A percentile compares a stretch with the other conserved stretches of the same genome.
These are phyloP conservation scores for Accipiter cooperii DNA, from an alignment of 2,113 vertebrate genomes.

Conservation along the genomic window DNA sequence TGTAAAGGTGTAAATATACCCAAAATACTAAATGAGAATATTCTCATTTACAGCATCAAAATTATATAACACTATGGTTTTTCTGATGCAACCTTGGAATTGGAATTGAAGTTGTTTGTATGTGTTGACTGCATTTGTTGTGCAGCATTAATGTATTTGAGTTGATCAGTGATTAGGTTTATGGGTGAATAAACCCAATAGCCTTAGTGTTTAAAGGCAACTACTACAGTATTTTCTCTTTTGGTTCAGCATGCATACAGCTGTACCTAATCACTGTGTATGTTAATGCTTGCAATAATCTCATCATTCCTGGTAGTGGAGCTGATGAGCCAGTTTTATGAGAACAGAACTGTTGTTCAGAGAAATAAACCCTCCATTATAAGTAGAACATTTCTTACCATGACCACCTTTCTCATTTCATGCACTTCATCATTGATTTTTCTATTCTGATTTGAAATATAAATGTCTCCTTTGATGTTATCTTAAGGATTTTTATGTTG, in stretches of 20 bases:
- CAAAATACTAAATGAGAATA: background rate
- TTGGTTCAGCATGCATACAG: background rate
- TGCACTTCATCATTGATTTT: constrained; percentile 32
- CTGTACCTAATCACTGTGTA: background rate
- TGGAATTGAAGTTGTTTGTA: background rate
- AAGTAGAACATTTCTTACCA: background rate
- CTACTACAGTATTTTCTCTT: background rate
- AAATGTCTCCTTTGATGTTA: constrained; percentile 14
- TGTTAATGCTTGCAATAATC: background rate
- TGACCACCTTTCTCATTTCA: constrained; percentile 62
- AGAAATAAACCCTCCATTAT: background rate
- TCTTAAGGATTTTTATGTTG: constrained; percentile 38
- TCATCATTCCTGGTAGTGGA: background rate
- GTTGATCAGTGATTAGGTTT: background rate
- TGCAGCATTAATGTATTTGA: background rate
- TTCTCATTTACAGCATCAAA: background rate
- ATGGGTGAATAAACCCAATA: background rate
- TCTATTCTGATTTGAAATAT: constrained; percentile 28
- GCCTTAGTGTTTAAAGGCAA: background rate
- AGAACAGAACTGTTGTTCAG: background rate
- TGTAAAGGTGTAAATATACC: background rate
- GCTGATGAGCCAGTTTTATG: background rate
- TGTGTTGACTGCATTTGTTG: background rate
- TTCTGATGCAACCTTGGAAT: background rate
- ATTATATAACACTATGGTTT: background rate